These are phyloP conservation scores for Diorhabda elongata DNA, from an alignment of 1,140 invertebrate genomes.

Conservation along the genomic window DNA sequence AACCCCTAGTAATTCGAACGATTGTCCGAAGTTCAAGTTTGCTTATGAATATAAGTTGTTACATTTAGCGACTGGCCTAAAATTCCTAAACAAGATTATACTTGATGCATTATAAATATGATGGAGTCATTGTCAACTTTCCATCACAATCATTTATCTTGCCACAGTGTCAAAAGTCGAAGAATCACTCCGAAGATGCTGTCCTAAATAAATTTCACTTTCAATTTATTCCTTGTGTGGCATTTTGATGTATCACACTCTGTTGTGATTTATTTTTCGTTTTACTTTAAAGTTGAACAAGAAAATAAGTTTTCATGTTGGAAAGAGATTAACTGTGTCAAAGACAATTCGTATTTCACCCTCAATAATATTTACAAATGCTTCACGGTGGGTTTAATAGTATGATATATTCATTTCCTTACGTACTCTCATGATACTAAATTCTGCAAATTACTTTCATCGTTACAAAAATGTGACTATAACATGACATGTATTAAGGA, in stretches of 20 bases:
- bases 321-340: not conserved
- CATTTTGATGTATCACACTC: constrained; percentile 17
- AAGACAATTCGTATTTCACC: not conserved
- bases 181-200: constrained; percentile 4
- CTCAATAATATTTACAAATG: not conserved
- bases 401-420: no score
- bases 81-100: constrained; percentile 9
- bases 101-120: constrained; percentile 18
- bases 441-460: no score
- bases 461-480: no score
- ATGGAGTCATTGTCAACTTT: constrained; percentile 17
- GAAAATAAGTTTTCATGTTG: not conserved
- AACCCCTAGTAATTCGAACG: no score
- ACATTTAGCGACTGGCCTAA: not conserved
- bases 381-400: no score
- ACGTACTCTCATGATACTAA: no score
- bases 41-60: no score
- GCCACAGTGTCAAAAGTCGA: constrained; percentile 5
- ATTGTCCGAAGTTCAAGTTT: no score
- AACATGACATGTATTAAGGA: no score
- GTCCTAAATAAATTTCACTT: constrained; percentile 17
- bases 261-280: constrained; percentile 17
- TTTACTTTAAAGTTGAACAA: constrained; percentile 7
- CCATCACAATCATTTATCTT: constrained; percentile 15
- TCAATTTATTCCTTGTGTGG: constrained; percentile 18